These are phyloP conservation scores for Ostrea denselamellosa DNA, from an alignment of 1,140 invertebrate species.

Conservation along the genomic window DNA sequence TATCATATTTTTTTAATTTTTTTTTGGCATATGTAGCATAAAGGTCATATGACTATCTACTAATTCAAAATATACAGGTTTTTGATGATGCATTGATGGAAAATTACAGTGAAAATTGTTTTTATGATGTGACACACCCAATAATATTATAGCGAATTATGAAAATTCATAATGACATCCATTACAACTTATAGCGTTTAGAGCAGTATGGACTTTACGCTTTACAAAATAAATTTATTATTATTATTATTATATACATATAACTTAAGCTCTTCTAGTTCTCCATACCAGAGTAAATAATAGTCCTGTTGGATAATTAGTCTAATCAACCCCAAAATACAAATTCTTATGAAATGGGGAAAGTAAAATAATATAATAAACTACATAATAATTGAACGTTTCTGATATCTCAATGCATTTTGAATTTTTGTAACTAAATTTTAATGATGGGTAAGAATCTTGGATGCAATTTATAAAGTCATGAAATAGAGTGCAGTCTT, in stretches of 20 bases:
- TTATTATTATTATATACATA: not conserved
- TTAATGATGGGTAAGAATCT: not conserved
- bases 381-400: no score
- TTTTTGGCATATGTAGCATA: no score
- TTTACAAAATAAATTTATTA: no score
- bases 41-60: no score
- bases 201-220: no score
- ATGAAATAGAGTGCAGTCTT: not conserved
- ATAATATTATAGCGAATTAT: not conserved
- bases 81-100: not conserved
- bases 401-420: not conserved
- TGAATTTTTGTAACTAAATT: not conserved
- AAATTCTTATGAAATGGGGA: not conserved
- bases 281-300: not conserved
- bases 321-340: not conserved
- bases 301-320: no score
- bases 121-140: constrained; percentile 5
- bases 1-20: no score
- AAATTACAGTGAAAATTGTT: not conserved
- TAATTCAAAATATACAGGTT: no score
- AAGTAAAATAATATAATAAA: not conserved
- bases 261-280: not conserved
- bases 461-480: not conserved
- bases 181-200: not conserved
- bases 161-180: not conserved